Percentiles rank a stretch among this genome's conserved stretches.
Conservation (phyloP, 2,113 vertebrate species). For the Sardina pilchardus region DNA sequence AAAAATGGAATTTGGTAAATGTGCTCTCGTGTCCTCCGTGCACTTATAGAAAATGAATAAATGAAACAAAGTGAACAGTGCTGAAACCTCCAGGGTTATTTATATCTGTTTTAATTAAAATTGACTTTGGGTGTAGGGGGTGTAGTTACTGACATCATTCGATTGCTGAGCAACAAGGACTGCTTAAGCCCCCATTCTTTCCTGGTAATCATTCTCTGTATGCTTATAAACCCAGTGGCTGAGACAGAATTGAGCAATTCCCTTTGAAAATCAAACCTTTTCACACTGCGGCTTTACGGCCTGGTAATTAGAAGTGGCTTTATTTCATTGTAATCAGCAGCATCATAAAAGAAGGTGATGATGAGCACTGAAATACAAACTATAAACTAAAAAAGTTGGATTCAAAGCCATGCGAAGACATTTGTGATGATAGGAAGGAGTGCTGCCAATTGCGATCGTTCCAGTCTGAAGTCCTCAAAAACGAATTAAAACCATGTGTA, state of each 20-base stretch:
- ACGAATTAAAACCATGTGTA: neutral
- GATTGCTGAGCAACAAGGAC: slow-evolving; percentile 2
- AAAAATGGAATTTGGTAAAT: neutral
- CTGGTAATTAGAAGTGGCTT: neutral
- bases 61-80: neutral
- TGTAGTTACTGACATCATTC: slow-evolving; percentile 3
- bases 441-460: neutral
- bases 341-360: neutral
- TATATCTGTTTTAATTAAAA: slow-evolving; percentile 13
- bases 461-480: neutral
- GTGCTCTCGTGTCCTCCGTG: neutral
- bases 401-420: neutral
- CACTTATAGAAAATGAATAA: neutral
- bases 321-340: neutral
- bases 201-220: neutral
- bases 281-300: neutral
- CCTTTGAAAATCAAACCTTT: slow-evolving; percentile 10
- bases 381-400: neutral
- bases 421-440: neutral
- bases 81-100: neutral
- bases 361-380: neutral
- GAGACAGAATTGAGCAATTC: neutral
- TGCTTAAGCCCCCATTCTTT: slow-evolving; percentile 1
- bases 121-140: slow-evolving; percentile 8
- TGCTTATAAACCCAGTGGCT: neutral